Evolutionary conservation across 2,797 vertebrate genomes (phyloP).

Genomic region (Bradypodion ventrale): DNA sequence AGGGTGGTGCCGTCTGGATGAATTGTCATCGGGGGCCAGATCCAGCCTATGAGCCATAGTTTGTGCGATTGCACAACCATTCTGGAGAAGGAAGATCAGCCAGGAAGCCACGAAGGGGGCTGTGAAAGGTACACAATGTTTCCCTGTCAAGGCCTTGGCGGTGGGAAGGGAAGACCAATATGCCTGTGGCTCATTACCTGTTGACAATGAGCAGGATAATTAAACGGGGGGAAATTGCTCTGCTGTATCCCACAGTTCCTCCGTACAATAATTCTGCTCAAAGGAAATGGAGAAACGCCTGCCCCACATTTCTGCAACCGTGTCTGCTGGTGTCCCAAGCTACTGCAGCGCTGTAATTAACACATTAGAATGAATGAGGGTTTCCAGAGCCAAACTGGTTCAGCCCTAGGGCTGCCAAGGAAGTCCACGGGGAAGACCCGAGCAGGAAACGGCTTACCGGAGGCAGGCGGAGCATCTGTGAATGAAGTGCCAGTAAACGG

Average conservation of each 20-base stretch:
- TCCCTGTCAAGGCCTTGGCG: not conserved
- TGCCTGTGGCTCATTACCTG: not conserved
- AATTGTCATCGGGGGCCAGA: too few species aligned
- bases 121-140: not conserved
- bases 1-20: too few species aligned
- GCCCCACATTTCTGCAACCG: not conserved
- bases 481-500: too few species aligned
- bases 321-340: not conserved
- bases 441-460: not conserved
- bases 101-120: too few species aligned
- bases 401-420: not conserved
- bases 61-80: not conserved
- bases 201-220: not conserved
- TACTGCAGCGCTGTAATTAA: constrained; percentile 9
- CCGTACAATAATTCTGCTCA: constrained; percentile 6
- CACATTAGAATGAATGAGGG: not conserved
- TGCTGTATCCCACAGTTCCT: too few species aligned
- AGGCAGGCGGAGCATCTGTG: not conserved
- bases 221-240: constrained; percentile 18
- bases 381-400: not conserved
- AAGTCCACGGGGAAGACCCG: not conserved
- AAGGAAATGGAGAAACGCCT: not conserved
- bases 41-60: too few species aligned
- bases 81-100: too few species aligned
- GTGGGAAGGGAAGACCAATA: not conserved